A percentile compares a stretch with the other conserved stretches of the same genome.
Evolutionary conservation across 2,888 invertebrate genomes (phyloP).

Genomic region (Xanthia togata): DNA sequence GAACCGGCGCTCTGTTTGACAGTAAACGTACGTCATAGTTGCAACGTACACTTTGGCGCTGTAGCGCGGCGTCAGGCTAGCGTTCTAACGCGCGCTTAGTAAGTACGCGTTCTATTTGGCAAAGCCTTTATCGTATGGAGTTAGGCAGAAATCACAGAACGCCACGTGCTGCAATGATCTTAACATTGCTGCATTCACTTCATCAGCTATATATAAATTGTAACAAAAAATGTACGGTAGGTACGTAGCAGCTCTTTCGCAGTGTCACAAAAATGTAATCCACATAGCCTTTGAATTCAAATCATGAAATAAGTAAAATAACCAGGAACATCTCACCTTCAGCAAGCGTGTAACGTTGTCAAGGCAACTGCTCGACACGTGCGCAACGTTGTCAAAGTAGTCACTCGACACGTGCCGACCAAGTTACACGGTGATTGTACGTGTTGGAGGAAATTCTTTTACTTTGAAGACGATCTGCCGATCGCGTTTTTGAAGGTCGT

Average conservation of each 20-base stretch:
- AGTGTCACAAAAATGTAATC: not conserved
- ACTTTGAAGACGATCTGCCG: constrained; percentile 22
- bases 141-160: not conserved
- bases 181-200: not conserved
- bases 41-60: too few relatives aligned
- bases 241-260: not conserved
- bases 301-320: constrained; percentile 8
- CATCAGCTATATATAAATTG: not conserved
- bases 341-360: constrained; percentile 28
- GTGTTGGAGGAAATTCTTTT: constrained; percentile 33
- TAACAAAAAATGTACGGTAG: not conserved
- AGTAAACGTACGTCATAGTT: too few relatives aligned
- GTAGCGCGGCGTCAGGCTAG: too few relatives aligned
- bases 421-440: constrained; percentile 33
- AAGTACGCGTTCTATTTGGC: too few relatives aligned
- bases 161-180: too few relatives aligned
- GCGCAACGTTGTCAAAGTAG: constrained; percentile 49
- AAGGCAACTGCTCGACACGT: constrained; percentile 8
- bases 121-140: too few relatives aligned
- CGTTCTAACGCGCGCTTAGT: too few relatives aligned
- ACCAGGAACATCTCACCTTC: not conserved
- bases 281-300: not conserved
- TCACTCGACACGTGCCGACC: constrained; percentile 31
- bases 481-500: not conserved
- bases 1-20: too few relatives aligned